Conservation (phyloP, 2,113 vertebrate species). For the Laticauda laticaudata region DNA sequence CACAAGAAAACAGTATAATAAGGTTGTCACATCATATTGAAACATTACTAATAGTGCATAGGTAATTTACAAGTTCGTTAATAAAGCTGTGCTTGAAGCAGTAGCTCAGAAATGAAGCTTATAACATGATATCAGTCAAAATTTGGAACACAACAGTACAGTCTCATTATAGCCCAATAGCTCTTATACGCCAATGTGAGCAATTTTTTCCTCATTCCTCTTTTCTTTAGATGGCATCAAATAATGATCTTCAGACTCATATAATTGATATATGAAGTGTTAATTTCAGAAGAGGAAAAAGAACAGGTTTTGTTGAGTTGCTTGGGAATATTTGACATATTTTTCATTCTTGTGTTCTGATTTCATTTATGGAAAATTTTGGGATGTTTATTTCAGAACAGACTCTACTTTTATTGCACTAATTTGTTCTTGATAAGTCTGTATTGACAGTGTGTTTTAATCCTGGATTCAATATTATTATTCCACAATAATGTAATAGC, state of each 20-base stretch:
- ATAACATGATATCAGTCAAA: constrained; percentile 43
- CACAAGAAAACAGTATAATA: constrained; percentile 59
- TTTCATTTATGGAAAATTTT: constrained; percentile 38
- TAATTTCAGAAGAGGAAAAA: constrained; percentile 1
- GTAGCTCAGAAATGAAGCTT: constrained; percentile 54
- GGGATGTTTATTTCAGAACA: constrained; percentile 54
- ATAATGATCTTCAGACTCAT: constrained; percentile 30
- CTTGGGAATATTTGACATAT: not conserved
- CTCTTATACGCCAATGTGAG: constrained; percentile 15
- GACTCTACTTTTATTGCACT: constrained; percentile 44
- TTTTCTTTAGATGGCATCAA: constrained; percentile 25
- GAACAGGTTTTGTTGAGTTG: not conserved
- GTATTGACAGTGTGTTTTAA: constrained; percentile 41
- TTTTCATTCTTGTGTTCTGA: constrained; percentile 24
- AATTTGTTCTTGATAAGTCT: constrained; percentile 26
- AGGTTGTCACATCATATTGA: constrained; percentile 58
- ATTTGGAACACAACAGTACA: constrained; percentile 26
- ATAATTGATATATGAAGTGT: constrained; percentile 15
- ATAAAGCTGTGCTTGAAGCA: constrained; percentile 41
- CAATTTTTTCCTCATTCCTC: not conserved
- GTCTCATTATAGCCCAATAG: constrained; percentile 41
- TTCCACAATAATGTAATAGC: constrained; percentile 51
- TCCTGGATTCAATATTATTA: constrained; percentile 42
- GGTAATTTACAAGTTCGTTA: constrained; percentile 56
- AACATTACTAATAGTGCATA: constrained; percentile 54